Evolutionary conservation across 2,797 vertebrate genomes (phyloP), one percentile per base, ranked within the genome.

Genomic region (Gadopsis marmoratus): DNA sequence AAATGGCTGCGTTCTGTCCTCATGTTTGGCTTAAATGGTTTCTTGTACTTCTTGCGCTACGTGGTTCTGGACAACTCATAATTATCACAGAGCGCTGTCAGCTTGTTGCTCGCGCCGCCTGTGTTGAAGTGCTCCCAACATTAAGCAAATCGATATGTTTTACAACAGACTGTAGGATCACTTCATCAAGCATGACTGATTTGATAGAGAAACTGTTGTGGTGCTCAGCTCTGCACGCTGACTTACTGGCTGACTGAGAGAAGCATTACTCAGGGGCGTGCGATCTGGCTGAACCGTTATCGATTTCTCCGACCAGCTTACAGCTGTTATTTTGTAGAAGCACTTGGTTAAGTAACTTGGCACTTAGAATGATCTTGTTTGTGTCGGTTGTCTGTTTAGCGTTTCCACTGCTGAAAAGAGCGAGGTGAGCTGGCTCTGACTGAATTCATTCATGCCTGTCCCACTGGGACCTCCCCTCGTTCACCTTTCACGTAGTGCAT

Each of bases 401-500:
- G 37, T 68, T 73, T 59, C 62, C 66, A 37, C 70, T 23, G 65
- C 56, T 70, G 68, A 73, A 74, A 69, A 76, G 50, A 8, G 33
- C 1, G 29, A 55, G 47, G 71, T 60, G 71, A 83, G 73, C 67
- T 41, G 16, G 47, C 76, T 54, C 53, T 55, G 78, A 4, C 56
- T 84, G 76, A 71, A 78, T 82, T 70, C 47, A 82, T 92, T 83
- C 67, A 64, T 59, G 47, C 14, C 69, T 3, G 50, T 83, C 82
- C 89, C 86, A 54, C 48, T 56, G 88, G 84, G 86, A 91, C 50
- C 67, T 82, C 53, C 72, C 77, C 56, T 64, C 62, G 4, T 65
- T 94, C 84, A 89, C 88, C 90, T 92, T 79, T 93, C 89, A 87
- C 88, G 88, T n/a, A 84, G 71, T 91, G 71, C 82, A 54, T 84